Conservation (phyloP, 1,140 invertebrate genomes). For the Meloidogyne exigua region DNA sequence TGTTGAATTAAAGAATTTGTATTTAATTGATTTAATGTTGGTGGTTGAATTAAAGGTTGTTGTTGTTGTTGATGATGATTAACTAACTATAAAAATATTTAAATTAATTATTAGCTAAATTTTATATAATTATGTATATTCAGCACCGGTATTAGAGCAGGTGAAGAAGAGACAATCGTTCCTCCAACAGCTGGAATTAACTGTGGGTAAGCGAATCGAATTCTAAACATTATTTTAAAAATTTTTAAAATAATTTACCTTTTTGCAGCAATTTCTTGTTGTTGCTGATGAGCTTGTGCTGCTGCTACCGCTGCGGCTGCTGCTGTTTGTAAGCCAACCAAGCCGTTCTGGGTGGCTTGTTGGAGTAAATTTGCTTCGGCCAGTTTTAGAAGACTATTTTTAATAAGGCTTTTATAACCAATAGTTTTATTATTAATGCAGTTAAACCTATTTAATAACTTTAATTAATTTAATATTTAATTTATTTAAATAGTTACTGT, state of each 20-base stretch:
- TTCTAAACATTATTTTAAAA: slow-evolving; percentile 1
- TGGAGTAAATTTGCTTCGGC: slow-evolving; percentile 18
- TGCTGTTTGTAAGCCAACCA: slow-evolving; percentile 4
- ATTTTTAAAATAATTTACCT: not conserved
- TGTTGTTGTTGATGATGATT: slow-evolving; percentile 9
- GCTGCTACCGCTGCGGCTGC: not conserved
- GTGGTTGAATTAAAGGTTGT: not conserved
- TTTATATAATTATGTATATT: too few species aligned
- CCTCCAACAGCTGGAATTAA: not conserved
- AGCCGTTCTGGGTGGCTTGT: slow-evolving; percentile 6
- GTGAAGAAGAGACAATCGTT: not conserved
- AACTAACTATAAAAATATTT: not conserved
- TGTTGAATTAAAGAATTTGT: not conserved
- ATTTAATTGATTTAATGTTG: slow-evolving; percentile 4
- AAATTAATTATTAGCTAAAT: not conserved
- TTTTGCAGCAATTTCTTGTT: slow-evolving; percentile 27
- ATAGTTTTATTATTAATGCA: not conserved
- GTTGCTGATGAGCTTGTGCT: not conserved
- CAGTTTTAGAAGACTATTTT: slow-evolving; percentile 11
- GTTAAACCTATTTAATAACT: slow-evolving; percentile 11
- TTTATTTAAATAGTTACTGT: not conserved
- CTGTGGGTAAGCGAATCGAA: slow-evolving; percentile 18
- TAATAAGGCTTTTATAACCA: not conserved
- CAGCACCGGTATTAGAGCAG: slow-evolving; percentile 26
- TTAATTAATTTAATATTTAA: not conserved